A percentile compares a stretch with the other conserved stretches of the same genome.
Conservation (phyloP, 2,113 vertebrate genomes). For the Psammodynastes pulverulentus region DNA sequence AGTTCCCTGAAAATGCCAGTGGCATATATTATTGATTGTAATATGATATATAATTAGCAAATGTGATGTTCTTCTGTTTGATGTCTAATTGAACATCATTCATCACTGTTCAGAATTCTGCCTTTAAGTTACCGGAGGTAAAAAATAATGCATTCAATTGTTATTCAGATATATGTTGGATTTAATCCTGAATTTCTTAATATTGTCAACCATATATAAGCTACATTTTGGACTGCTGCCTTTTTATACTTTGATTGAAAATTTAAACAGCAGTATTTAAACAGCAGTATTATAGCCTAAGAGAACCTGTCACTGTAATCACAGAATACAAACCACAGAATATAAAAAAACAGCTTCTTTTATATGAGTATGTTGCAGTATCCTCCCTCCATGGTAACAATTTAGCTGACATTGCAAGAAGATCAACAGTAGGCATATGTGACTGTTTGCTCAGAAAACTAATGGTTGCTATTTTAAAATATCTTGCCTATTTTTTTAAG, state of each 20-base stretch:
- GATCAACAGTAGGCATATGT: neutral
- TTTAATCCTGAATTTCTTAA: constrained; percentile 14
- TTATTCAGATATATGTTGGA: neutral
- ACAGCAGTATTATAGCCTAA: neutral
- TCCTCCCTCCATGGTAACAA: neutral
- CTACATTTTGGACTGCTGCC: neutral
- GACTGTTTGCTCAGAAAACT: neutral
- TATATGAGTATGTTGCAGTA: neutral
- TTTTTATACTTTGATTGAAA: neutral
- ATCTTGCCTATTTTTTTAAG: neutral
- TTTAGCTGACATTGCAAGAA: neutral
- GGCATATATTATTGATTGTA: neutral
- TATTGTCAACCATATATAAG: neutral
- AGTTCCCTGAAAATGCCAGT: neutral
- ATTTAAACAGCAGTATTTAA: neutral
- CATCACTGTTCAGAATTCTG: neutral
- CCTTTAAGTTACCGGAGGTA: neutral
- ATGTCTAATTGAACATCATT: neutral
- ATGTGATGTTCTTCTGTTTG: neutral
- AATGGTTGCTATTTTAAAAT: neutral
- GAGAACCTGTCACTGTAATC: neutral
- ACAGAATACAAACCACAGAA: neutral
- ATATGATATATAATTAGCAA: neutral
- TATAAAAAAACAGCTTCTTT: neutral
- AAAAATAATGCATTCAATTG: neutral